Base-by-base conservation (phyloP, 2,113 vertebrate genomes). In the Condylura cristata region DNA sequence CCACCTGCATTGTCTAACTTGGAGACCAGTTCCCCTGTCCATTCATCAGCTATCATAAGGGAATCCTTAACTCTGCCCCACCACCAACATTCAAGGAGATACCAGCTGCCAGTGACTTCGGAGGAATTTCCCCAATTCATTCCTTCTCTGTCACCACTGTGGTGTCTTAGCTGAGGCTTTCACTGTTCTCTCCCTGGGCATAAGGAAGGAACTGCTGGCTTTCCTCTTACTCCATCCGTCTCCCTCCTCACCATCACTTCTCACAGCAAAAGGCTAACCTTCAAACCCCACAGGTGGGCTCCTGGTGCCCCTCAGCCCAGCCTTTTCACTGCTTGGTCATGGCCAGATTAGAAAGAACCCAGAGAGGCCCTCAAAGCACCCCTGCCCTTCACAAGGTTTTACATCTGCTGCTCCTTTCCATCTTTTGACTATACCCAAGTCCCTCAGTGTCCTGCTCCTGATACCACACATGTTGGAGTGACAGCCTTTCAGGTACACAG, bases 151-250 rank as follows among this genome's bases (percentile, higher is more conserved):
- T 63, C 26, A 5, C 41, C 34, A 24, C 32, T 16, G 10, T 2
- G 13, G 4, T 32, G 20, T 58, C 17, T 71, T 0, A 37, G 9
- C 24, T 32, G 18, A 53, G 44, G 34, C 5, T 10, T 14, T 41
- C 14, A 22, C 8, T n/a, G 10, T 51, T 39, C 5, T 28, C 22
- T 39, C 81, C 58, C 72, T 4, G 30, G 6, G 48, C 1, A 30
- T 1, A 28, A 61, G 32, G 18, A 12, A 17, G 6, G n/a, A n/a
- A 26, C 53, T 8, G 3, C 13, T 0, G 3, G 44, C 20, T 37
- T 34, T 65, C 34, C 32, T 65, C 39, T 60, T 12, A 2, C 8
- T 2, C 44, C 41, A 28, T 24, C 61, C 65, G 30, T 12, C 61
- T 6, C 24, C 39, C 56, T 22, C 56, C 5, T 20, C 3, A 11